Base-by-base conservation (phyloP, 2,113 vertebrate genomes). In the Mesitornis unicolor region DNA sequence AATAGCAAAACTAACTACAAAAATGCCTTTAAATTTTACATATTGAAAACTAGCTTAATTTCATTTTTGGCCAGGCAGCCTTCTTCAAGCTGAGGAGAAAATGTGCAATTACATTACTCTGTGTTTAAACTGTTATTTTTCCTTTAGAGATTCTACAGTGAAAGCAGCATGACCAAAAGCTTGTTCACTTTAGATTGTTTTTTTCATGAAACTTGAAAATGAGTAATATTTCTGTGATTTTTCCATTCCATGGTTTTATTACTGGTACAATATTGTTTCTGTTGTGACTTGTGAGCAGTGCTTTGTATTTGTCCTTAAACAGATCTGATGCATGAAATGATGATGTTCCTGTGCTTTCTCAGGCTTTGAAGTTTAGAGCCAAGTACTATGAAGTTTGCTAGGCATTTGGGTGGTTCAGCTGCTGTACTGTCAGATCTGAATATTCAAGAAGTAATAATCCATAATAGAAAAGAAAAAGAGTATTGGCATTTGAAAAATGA, bases 241-340 rank as follows among this genome's bases (percentile, higher is more conserved):
- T 88, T 74, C 43, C n/a, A 57, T 93, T 73, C 85, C 0, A 1
- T 88, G 71, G 33, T 77, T 90, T 96, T 86, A 93, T 75, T 93
- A 89, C 65, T 85, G 59, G 68, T 64, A 84, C 70, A 93, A 81
- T 94, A 87, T 85, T 95, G 81, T 94, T 96, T 87, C 84, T 94
- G 75, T 91, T 93, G 59, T 0, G 1, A 59, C 33, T 47, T 74
- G 71, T 84, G 63, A 93, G 47, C 59, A 65, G 36, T 70, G 29
- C 38, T 94, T 90, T 67, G 43, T 76, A 20, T 78, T 70, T 94
- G 36, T 69, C 91, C 88, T 95, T 96, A 93, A 93, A 63, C 73
- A 84, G 63, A 70, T 56, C 64, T 94, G 79, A 64, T 80, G 79
- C 4, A 0, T 92, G 59, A 93, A 93, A 90, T 91, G 38, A 53